Evolutionary conservation across 2,888 invertebrate genomes (phyloP), one percentile per base, ranked within the genome.

Genomic region (Oscheius myriophilus): DNA sequence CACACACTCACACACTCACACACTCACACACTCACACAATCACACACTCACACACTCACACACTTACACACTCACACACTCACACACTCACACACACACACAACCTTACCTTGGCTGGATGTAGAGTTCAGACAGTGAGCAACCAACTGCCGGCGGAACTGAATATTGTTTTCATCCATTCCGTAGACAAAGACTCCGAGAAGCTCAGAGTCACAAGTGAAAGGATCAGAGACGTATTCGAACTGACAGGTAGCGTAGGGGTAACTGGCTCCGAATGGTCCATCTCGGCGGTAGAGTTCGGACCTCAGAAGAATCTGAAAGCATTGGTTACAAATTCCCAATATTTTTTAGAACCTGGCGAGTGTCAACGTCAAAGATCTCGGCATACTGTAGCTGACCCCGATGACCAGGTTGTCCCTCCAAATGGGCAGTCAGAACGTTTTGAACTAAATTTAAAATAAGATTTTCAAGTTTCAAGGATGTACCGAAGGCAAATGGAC

Each of bases 221-320:
- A 77, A 52, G 75, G 69, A 59, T 81, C 80, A 0, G 82, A 80
- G 62, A 73, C 76, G 71, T 75, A 82, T 65, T 80, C 75, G 65
- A 72, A 82, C 41, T 70, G 67, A 66, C 80, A 80, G 0, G 58
- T 69, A 18, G 25, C 64, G 39, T 78, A 71, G 25, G 66, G 70
- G n/a, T 42, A 45, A 7, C 21, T 49, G 18, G 33, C 25, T 16
- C 41, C 26, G 49, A 46, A 61, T 2, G 61, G 61, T 18, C 62
- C 65, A 39, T 51, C 49, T 1, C 67, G 46, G 7, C 42, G 55
- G 58, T 75, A 75, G n/a, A 78, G 65, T 45, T 78, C 78, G 1
- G 77, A 77, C 1, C 74, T 72, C 11, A 77, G 70, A n/a, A 77
- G 46, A 26, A 72, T 67, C 71, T 74, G 45, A 51, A 71, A 41